phyloP scores from a whole-genome alignment of 2,113 vertebrate genomes.

The Tenebrosternarchus preto region DNA sequence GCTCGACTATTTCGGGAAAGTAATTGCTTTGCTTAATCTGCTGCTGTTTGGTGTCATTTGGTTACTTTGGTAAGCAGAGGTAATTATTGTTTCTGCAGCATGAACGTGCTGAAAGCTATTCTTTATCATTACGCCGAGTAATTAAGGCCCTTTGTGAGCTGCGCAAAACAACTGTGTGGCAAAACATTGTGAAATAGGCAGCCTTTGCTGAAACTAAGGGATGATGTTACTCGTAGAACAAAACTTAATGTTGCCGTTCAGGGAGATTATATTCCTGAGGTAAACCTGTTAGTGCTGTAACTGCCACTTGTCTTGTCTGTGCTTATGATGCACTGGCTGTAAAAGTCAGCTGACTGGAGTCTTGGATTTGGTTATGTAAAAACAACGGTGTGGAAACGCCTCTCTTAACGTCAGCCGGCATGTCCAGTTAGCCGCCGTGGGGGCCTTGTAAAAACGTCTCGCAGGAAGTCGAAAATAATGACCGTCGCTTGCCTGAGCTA shows the following conservation, averaged over 20 bases:
- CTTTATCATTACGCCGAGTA: slow-evolving; percentile 7
- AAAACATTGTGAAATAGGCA: slow-evolving; percentile 8
- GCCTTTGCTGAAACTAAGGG: background rate
- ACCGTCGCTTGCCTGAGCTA: no score
- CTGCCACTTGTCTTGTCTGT: slow-evolving; percentile 52
- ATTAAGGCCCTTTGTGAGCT: slow-evolving; percentile 18
- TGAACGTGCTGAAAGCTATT: background rate
- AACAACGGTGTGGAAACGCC: slow-evolving; percentile 54
- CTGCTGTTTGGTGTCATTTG: slow-evolving; percentile 54
- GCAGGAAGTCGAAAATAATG: no score
- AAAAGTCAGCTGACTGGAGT: slow-evolving; percentile 59
- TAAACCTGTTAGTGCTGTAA: slow-evolving; percentile 31
- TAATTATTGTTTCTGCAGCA: slow-evolving; percentile 23
- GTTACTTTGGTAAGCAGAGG: slow-evolving; percentile 51
- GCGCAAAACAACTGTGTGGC: background rate
- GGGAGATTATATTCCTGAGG: slow-evolving; percentile 18
- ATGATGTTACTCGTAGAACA: background rate
- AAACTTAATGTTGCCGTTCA: slow-evolving; percentile 33
- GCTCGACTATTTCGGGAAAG: slow-evolving; percentile 61
- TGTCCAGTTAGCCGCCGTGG: no score
- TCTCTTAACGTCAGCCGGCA: slow-evolving; percentile 49
- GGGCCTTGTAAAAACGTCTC: no score
- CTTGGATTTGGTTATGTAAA: slow-evolving; percentile 55
- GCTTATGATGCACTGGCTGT: slow-evolving; percentile 60
- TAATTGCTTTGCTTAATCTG: slow-evolving; percentile 65